Conservation (phyloP, 2,888 invertebrate species). For the Clunio marinus region DNA sequence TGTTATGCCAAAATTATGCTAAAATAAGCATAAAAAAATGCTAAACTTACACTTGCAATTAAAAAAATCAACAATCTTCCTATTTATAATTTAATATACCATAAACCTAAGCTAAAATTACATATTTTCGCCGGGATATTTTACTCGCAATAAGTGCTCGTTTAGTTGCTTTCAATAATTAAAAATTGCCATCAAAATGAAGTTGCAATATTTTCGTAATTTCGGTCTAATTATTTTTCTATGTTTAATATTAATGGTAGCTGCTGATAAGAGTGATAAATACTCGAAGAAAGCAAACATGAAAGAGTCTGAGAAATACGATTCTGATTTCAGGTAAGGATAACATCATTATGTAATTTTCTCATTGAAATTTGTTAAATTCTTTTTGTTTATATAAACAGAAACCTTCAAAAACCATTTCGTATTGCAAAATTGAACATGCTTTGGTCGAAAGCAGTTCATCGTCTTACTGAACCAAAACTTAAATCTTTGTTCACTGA, state of each 20-base stretch:
- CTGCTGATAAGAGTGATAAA: slow-evolving; percentile 10
- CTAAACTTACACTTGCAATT: too few species aligned
- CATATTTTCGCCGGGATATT: too few species aligned
- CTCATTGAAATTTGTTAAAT: background rate
- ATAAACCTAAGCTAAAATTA: too few species aligned
- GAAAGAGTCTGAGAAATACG: slow-evolving; percentile 15
- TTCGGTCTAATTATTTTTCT: background rate
- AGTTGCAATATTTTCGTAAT: background rate
- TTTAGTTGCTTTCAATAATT: too few species aligned
- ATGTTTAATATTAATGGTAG: background rate
- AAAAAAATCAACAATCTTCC: too few species aligned
- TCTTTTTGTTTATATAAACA: background rate
- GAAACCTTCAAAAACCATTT: slow-evolving; percentile 76
- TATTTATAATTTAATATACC: too few species aligned
- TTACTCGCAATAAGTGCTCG: too few species aligned
- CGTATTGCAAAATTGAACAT: slow-evolving; percentile 86
- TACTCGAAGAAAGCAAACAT: slow-evolving; percentile 35
- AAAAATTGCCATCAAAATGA: too few species aligned
- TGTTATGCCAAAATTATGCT: too few species aligned
- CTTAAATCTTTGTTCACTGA: slow-evolving; percentile 83
- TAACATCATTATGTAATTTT: background rate
- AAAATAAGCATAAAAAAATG: too few species aligned
- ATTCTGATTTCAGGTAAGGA: slow-evolving; percentile 28
- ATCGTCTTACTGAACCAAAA: slow-evolving; percentile 78
- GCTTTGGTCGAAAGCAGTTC: slow-evolving; percentile 84